phyloP scores from a whole-genome alignment of 2,888 invertebrate genomes.

The Oligia strigilis region DNA sequence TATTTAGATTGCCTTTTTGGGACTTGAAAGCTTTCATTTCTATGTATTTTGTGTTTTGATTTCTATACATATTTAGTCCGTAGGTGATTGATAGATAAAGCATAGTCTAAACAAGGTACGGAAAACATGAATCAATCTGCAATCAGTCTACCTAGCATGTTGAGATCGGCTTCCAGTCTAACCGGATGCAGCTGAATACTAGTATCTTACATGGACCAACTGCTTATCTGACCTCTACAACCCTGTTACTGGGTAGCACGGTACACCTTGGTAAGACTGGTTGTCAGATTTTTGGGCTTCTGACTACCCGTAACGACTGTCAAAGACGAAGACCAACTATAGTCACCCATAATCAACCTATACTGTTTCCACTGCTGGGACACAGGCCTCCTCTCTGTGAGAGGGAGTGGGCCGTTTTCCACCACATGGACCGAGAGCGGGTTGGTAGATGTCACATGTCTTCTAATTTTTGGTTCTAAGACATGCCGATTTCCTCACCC shows the following conservation, averaged over 20 bases:
- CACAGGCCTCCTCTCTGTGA: too few relatives aligned
- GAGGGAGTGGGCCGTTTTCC: too few relatives aligned
- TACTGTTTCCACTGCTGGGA: too few relatives aligned
- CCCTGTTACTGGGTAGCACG: background rate
- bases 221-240: too few relatives aligned
- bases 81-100: background rate
- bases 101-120: background rate
- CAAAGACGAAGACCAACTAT: background rate
- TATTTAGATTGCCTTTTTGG: background rate
- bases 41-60: background rate
- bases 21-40: background rate
- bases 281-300: background rate
- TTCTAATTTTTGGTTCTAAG: too few relatives aligned
- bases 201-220: too few relatives aligned
- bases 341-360: too few relatives aligned
- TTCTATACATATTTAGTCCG: background rate
- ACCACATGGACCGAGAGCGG: too few relatives aligned
- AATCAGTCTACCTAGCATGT: background rate
- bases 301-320: background rate
- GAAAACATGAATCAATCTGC: background rate
- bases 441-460: too few relatives aligned
- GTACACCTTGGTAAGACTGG: background rate
- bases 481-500: too few relatives aligned
- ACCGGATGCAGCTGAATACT: background rate
- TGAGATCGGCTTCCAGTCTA: background rate